A percentile compares a stretch with the other conserved stretches of the same genome.
Conservation (phyloP, 2,888 invertebrate genomes). For the Hypsopygia costalis region DNA sequence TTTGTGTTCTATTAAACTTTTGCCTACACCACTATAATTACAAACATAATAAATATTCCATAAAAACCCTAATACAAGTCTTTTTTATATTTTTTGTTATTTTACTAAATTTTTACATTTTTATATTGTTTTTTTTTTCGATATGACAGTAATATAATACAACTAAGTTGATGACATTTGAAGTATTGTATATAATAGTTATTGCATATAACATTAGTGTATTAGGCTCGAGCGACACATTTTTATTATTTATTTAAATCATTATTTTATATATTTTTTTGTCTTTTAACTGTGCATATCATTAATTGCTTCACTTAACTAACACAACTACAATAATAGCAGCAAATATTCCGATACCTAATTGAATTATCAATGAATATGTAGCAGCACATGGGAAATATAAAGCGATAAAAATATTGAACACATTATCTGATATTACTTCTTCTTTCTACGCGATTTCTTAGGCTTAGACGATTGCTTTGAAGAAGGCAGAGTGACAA, state of each 20-base stretch:
- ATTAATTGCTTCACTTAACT: slow-evolving; percentile 49
- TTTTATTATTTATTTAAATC: slow-evolving; percentile 28
- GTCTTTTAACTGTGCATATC: slow-evolving; percentile 57
- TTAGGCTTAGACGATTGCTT: slow-evolving; percentile 73
- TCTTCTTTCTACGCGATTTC: slow-evolving; percentile 82
- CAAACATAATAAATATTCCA: slow-evolving; percentile 21
- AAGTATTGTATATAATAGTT: slow-evolving; percentile 21
- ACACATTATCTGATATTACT: slow-evolving; percentile 67
- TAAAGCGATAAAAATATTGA: slow-evolving; percentile 38
- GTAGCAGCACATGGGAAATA: slow-evolving; percentile 38
- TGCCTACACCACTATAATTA: no score
- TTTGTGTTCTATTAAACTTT: no score
- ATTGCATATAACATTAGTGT: slow-evolving; percentile 17
- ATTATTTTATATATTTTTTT: slow-evolving; percentile 45
- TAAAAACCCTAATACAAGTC: slow-evolving; percentile 36
- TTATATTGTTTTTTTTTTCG: slow-evolving; percentile 50
- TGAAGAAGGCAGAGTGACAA: slow-evolving; percentile 47
- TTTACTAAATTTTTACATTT: slow-evolving; percentile 64
- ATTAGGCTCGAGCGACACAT: slow-evolving; percentile 35
- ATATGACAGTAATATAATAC: slow-evolving; percentile 44
- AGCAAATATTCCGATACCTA: slow-evolving; percentile 40
- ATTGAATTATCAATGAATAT: slow-evolving; percentile 19
- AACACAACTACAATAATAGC: slow-evolving; percentile 46
- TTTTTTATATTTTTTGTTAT: slow-evolving; percentile 42
- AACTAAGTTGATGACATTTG: slow-evolving; percentile 38